Evolutionary conservation across 2,888 invertebrate genomes (phyloP).

Genomic region (Calephelis perditalis): DNA sequence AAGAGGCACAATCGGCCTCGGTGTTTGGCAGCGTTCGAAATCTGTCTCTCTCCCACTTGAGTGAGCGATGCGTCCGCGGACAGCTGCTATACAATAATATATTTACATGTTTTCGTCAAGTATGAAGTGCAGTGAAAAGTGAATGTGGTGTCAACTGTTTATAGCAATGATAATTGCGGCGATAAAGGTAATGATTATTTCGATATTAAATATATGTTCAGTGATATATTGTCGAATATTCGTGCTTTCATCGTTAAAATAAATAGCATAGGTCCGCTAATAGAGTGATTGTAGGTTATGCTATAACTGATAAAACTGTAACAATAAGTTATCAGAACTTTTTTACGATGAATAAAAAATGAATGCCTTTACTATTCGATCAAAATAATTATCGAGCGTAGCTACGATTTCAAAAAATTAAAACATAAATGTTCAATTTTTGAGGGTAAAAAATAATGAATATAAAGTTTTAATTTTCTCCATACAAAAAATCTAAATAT

Average conservation of each 20-base stretch:
- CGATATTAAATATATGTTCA: slow-evolving; percentile 30
- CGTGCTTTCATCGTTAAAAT: slow-evolving; percentile 28
- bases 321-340: not conserved
- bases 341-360: no score
- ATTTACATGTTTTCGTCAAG: slow-evolving; percentile 11
- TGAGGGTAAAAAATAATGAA: no score
- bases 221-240: slow-evolving; percentile 31
- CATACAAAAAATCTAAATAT: no score
- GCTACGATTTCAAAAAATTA: no score
- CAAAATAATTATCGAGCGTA: slow-evolving; percentile 18
- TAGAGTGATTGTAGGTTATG: slow-evolving; percentile 27
- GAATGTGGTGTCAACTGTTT: slow-evolving; percentile 14
- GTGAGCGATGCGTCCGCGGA: not conserved
- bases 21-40: slow-evolving; percentile 1
- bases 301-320: slow-evolving; percentile 16
- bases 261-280: slow-evolving; percentile 27
- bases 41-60: slow-evolving; percentile 2
- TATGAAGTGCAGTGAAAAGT: slow-evolving; percentile 12
- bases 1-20: not conserved
- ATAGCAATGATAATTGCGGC: slow-evolving; percentile 13
- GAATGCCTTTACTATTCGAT: no score
- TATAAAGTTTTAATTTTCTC: no score
- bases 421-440: slow-evolving; percentile 10
- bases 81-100: not conserved
- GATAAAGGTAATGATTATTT: slow-evolving; percentile 27